Conservation (phyloP, 2,113 vertebrate genomes). For the Spea bombifrons region DNA sequence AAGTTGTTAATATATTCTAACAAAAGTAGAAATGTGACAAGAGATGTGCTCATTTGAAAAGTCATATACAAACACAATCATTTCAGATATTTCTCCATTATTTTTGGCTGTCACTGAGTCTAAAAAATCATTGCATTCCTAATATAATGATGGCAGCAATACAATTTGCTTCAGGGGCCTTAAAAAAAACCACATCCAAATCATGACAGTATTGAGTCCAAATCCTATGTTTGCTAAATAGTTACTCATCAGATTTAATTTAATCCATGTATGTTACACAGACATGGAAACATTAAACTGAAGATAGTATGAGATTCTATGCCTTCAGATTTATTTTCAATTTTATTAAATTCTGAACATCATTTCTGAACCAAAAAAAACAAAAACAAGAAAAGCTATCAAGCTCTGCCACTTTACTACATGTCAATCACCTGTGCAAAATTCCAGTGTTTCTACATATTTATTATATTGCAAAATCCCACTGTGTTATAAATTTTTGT, state of each 20-base stretch:
- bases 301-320: not conserved
- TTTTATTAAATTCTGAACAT: not conserved
- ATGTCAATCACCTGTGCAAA: not conserved
- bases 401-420: not conserved
- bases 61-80: not conserved
- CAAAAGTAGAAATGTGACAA: not conserved
- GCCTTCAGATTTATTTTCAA: not conserved
- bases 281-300: not conserved
- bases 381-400: not conserved
- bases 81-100: not conserved
- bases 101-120: not conserved
- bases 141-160: conserved; percentile 5
- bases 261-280: not conserved
- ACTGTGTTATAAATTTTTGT: conserved; percentile 22
- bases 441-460: conserved; percentile 18
- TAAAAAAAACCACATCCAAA: not conserved
- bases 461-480: conserved; percentile 21
- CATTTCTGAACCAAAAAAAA: not conserved
- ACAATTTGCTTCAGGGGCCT: not conserved
- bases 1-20: not conserved
- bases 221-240: not conserved
- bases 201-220: not conserved
- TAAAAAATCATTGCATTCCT: conserved; percentile 1
- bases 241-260: not conserved
- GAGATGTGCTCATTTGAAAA: not conserved